Conservation (phyloP, 2,888 invertebrate genomes). For the Ophion slaviceki region DNA sequence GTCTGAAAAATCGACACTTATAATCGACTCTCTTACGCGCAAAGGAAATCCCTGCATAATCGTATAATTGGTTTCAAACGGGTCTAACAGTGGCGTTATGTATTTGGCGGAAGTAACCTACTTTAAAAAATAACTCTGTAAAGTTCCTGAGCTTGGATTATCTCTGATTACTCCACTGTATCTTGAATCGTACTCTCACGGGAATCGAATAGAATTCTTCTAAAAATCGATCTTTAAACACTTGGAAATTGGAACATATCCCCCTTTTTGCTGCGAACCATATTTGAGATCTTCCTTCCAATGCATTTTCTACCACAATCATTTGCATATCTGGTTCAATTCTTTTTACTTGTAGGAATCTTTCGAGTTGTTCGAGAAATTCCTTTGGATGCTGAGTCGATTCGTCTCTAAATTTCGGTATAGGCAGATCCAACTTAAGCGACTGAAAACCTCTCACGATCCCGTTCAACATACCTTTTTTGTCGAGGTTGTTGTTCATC, state of each 20-base stretch:
- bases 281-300: too few species aligned
- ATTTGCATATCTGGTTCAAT: too few species aligned
- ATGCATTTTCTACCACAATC: too few species aligned
- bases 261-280: too few species aligned
- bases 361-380: too few species aligned
- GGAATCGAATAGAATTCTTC: background rate
- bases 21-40: slow-evolving; percentile 45
- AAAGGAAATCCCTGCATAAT: slow-evolving; percentile 61
- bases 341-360: too few species aligned
- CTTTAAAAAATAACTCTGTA: background rate
- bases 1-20: slow-evolving; percentile 49
- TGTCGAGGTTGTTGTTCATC: too few species aligned
- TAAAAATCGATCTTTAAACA: background rate
- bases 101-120: slow-evolving; percentile 1
- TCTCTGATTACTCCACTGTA: background rate
- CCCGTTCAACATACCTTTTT: too few species aligned
- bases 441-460: too few species aligned
- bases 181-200: background rate
- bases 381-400: too few species aligned
- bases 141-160: background rate
- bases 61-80: slow-evolving; percentile 53
- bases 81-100: slow-evolving; percentile 16
- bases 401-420: too few species aligned
- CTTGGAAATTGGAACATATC: background rate
- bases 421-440: too few species aligned